phyloP scores from a whole-genome alignment of 64 coral and sea anemone species.

The Montipora efflorescens region DNA sequence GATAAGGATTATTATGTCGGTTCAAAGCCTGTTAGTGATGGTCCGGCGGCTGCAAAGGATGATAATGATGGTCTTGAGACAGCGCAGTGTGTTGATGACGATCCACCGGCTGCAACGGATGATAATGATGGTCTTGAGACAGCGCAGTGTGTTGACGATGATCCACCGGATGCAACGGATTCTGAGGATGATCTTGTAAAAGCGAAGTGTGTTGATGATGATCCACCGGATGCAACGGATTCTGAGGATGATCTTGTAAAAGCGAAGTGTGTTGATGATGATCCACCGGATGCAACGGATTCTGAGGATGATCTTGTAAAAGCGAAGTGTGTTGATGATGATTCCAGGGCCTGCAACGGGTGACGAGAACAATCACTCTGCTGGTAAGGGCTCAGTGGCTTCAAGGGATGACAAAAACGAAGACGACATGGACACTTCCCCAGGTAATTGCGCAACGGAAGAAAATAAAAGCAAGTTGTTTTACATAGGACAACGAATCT shows the following conservation, averaged over 20 bases:
- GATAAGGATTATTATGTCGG: slow-evolving; percentile 1
- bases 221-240: neutral
- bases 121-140: slow-evolving; percentile 8
- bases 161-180: neutral
- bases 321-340: too few relatives aligned
- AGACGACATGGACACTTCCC: neutral
- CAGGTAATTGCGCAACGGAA: neutral
- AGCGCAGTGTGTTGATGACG: neutral
- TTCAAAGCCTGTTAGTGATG: neutral
- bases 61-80: neutral
- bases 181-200: neutral
- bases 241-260: neutral
- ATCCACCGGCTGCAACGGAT: neutral
- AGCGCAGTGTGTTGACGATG: neutral
- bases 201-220: neutral
- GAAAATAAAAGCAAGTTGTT: neutral
- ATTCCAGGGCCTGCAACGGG: neutral
- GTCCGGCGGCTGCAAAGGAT: neutral
- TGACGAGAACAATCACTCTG: neutral
- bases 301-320: too few relatives aligned
- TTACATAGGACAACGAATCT: slow-evolving; percentile 50
- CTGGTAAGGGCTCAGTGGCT: neutral
- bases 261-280: neutral
- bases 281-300: too few relatives aligned
- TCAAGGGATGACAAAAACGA: neutral